Percentiles rank a stretch among this genome's conserved stretches.
Conservation (phyloP, 2,797 vertebrate species). For the Mus minutoides region DNA sequence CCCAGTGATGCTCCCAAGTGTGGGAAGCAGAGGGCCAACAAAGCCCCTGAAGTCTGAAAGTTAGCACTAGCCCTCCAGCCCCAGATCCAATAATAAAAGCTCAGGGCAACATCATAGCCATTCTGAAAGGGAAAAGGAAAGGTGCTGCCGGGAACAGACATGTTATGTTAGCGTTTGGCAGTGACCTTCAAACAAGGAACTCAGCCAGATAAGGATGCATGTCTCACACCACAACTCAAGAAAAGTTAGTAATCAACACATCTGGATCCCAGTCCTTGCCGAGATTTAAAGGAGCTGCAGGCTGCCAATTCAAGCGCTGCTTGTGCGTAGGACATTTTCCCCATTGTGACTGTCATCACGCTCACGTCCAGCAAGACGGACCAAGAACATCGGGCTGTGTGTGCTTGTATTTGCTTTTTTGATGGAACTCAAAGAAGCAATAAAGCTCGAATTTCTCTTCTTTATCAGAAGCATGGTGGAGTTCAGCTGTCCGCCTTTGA, state of each 20-base stretch:
- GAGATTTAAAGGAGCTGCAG: background rate
- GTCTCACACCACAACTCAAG: background rate
- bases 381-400: background rate
- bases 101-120: slow-evolving; percentile 66
- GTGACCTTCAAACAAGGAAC: slow-evolving; percentile 54
- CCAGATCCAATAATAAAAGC: slow-evolving; percentile 30
- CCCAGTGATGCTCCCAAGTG: background rate
- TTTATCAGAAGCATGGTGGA: slow-evolving; percentile 28
- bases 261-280: background rate
- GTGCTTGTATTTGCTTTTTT: slow-evolving; percentile 30
- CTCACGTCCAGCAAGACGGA: background rate
- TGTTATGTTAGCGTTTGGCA: slow-evolving; percentile 26
- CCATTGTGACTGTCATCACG: background rate
- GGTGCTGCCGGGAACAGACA: slow-evolving; percentile 8
- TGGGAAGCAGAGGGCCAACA: slow-evolving; percentile 36
- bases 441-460: slow-evolving; percentile 16
- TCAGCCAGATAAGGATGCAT: slow-evolving; percentile 16
- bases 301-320: slow-evolving; percentile 22
- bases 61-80: slow-evolving; percentile 35
- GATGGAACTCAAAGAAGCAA: slow-evolving; percentile 18
- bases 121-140: slow-evolving; percentile 36
- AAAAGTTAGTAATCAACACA: background rate
- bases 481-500: slow-evolving; percentile 39
- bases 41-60: background rate
- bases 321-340: slow-evolving; percentile 3